A percentile compares a stretch with the other conserved stretches of the same genome.
Conservation (phyloP, 2,797 vertebrate genomes). For the Spea hammondii region DNA sequence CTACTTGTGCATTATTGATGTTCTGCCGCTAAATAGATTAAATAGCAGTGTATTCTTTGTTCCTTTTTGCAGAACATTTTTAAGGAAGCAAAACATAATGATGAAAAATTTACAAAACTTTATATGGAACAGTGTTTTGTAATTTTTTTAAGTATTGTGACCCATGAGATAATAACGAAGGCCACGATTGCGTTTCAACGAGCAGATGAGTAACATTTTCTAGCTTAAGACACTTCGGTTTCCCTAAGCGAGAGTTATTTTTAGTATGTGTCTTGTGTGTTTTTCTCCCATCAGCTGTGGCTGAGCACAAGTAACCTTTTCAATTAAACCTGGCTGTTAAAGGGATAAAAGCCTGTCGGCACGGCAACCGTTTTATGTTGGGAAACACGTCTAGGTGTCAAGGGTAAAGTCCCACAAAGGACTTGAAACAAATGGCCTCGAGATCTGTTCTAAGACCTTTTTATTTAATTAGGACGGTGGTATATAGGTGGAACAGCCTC, state of each 20-base stretch:
- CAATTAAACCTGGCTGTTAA: too few relatives aligned
- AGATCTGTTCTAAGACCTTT: too few relatives aligned
- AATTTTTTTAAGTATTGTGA: conserved; percentile 18
- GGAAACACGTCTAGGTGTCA: too few relatives aligned
- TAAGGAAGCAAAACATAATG: conserved; percentile 18
- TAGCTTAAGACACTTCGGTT: neutral
- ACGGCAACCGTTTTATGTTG: too few relatives aligned
- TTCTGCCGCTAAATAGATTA: conserved; percentile 24
- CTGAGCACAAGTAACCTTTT: too few relatives aligned
- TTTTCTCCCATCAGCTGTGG: neutral
- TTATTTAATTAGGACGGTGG: too few relatives aligned
- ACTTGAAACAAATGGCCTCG: too few relatives aligned
- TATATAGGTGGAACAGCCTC: too few relatives aligned
- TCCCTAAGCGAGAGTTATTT: conserved; percentile 30
- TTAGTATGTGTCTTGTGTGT: neutral
- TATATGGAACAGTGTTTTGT: conserved; percentile 14
- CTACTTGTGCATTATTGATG: conserved; percentile 29
- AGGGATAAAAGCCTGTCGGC: too few relatives aligned
- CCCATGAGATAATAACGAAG: conserved; percentile 32
- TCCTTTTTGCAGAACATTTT: conserved; percentile 21
- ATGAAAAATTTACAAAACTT: conserved; percentile 23
- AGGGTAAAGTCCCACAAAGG: too few relatives aligned
- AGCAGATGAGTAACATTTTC: neutral
- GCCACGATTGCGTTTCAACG: conserved; percentile 23
- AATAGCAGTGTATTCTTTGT: conserved; percentile 10